Evolutionary conservation across 2,113 vertebrate species (phyloP), one percentile per base, ranked within the genome.

Genomic region (Deroptyus accipitrinus): DNA sequence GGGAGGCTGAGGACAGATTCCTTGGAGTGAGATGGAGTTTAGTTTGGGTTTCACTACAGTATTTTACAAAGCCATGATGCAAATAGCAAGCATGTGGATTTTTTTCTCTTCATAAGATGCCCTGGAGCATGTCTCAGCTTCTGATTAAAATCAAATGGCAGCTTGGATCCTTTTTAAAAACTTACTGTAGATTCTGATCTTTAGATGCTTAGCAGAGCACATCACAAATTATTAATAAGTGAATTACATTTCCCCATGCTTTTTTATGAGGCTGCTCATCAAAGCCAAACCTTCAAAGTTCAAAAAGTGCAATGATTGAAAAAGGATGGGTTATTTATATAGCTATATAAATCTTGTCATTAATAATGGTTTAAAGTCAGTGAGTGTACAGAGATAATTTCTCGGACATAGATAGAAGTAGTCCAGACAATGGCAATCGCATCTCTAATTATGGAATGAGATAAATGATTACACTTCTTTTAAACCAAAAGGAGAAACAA

Each of bases 11-110:
- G 39, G 25, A 17, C 18, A 5, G 55, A 69, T 18, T 46, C n/a
- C 39, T 54, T 1, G 0, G 9, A 7, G 9, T 1, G 11, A 59
- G 35, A 9, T 3, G 0, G 33, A 7, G 17, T 10, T 66, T 13
- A 8, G 33, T 6, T 6, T 14, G 59, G 17, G 4, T 54, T 33
- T 44, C 42, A 2, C 30, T 4, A 15, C 0, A 18, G 44, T 3
- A 0, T 14, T 66, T 51, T 3, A 59, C 54, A n/a, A 16, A 37
- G 48, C 37, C 9, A 6, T 3, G 9, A 52, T 3, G 17, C 68
- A 15, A 54, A 8, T 9, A 20, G 41, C 76, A 13, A 63, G 28
- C 14, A 1, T 1, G 2, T 7, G 84, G 61, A 11, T 0, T 24
- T 57, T 66, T 14, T 5, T 48, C 84, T 55, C 41, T 31, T 23